Evolutionary conservation across 2,888 invertebrate species (phyloP).

Genomic region (Leptodirus hochenwartii): DNA sequence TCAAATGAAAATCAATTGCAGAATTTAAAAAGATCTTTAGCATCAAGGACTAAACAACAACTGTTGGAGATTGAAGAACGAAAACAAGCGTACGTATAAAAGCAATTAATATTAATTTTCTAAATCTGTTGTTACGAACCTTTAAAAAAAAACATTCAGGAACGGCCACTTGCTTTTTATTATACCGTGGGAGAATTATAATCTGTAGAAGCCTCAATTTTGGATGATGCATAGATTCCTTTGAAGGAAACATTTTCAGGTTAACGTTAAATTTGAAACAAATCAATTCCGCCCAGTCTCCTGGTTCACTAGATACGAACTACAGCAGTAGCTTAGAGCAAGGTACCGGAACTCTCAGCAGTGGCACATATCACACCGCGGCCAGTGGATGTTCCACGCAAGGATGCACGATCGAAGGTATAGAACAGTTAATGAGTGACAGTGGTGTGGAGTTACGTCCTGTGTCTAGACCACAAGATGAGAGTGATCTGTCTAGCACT

Average conservation of each 20-base stretch:
- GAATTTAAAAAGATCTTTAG: constrained; percentile 26
- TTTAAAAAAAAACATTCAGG: too few species aligned
- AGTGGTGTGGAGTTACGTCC: constrained; percentile 31
- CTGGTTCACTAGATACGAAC: constrained; percentile 22
- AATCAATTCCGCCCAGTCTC: constrained; percentile 22
- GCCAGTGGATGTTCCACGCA: constrained; percentile 26
- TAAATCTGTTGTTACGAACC: constrained; percentile 7
- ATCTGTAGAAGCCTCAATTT: too few species aligned
- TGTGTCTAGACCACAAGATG: constrained; percentile 27
- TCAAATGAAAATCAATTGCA: constrained; percentile 17
- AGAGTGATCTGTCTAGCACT: constrained; percentile 41
- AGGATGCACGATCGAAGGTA: constrained; percentile 12
- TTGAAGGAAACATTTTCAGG: constrained; percentile 25
- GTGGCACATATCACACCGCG: constrained; percentile 62
- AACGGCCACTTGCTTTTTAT: too few species aligned
- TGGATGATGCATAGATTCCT: not conserved
- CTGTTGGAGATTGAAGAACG: constrained; percentile 30
- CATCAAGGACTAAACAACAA: constrained; percentile 31
- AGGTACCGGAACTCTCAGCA: constrained; percentile 26
- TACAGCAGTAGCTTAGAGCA: constrained; percentile 20
- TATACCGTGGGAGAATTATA: too few species aligned
- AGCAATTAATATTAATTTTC: constrained; percentile 4
- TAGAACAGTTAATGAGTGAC: constrained; percentile 30
- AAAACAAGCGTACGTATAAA: constrained; percentile 29
- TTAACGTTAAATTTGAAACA: constrained; percentile 49